Evolutionary conservation across 2,888 invertebrate genomes (phyloP).

Genomic region (Xestia sexstrigata): DNA sequence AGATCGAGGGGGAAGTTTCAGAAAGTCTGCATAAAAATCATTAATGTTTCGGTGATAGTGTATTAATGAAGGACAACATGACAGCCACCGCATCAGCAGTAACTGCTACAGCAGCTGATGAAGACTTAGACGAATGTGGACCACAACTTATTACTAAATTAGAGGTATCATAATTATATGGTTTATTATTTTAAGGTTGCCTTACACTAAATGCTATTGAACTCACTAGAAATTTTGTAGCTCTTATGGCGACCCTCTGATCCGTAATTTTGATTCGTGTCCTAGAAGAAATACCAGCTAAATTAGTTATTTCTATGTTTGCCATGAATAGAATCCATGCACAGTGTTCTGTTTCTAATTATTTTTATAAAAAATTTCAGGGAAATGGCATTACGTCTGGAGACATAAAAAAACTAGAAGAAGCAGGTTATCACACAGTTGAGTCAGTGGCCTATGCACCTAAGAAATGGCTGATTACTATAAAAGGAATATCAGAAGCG

Average conservation of each 20-base stretch:
- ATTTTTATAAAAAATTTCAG: constrained; percentile 89
- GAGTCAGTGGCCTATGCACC: constrained; percentile 99
- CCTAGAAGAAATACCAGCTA: neutral
- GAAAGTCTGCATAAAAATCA: neutral
- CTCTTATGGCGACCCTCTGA: too few species aligned
- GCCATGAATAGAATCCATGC: neutral
- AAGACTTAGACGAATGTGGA: constrained; percentile 93
- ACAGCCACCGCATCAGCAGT: constrained; percentile 88
- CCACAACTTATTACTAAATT: constrained; percentile 93
- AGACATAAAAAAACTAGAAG: constrained; percentile 98
- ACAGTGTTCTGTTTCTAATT: too few species aligned
- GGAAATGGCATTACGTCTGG: constrained; percentile 97
- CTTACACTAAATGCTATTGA: neutral
- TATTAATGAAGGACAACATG: constrained; percentile 68
- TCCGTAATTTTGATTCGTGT: neutral
- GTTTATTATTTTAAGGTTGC: neutral
- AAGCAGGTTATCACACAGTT: constrained; percentile 98
- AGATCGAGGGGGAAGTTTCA: neutral
- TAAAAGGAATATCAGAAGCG: constrained; percentile 99
- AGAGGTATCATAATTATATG: constrained; percentile 89
- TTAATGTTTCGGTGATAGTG: constrained; percentile 75
- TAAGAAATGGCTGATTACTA: constrained; percentile 96
- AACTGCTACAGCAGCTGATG: constrained; percentile 84
- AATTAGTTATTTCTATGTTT: neutral
- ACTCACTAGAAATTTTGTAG: neutral